phyloP scores from a whole-genome alignment of 1,140 invertebrate genomes.

The Glossosoma conforme region DNA sequence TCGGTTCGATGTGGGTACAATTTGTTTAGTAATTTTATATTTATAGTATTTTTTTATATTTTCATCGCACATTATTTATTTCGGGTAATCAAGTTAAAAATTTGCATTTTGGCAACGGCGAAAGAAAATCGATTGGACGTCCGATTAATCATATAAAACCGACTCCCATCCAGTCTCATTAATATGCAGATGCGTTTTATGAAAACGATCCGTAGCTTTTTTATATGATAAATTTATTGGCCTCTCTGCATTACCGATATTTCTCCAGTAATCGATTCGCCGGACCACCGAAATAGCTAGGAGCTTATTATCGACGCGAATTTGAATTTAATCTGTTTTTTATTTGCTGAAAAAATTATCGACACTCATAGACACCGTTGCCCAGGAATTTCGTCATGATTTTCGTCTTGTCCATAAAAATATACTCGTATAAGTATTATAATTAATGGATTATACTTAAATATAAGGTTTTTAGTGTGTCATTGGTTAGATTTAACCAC shows the following conservation, averaged over 20 bases:
- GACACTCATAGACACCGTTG: too few relatives aligned
- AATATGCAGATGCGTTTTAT: constrained; percentile 4
- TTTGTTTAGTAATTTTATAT: too few relatives aligned
- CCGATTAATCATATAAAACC: neutral
- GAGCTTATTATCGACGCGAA: constrained; percentile 1
- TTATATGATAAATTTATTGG: neutral
- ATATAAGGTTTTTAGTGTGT: too few relatives aligned
- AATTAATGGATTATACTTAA: too few relatives aligned
- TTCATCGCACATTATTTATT: constrained; percentile 2
- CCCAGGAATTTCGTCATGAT: too few relatives aligned
- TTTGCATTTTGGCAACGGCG: neutral
- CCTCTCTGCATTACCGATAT: neutral
- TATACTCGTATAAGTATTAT: too few relatives aligned
- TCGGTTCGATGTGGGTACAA: too few relatives aligned
- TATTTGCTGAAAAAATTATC: too few relatives aligned
- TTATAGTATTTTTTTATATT: too few relatives aligned
- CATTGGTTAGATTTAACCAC: too few relatives aligned
- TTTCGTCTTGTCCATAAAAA: too few relatives aligned
- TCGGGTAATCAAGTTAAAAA: neutral
- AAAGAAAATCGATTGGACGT: neutral
- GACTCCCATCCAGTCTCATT: neutral
- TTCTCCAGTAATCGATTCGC: constrained; percentile 3
- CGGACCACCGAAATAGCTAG: constrained; percentile 2
- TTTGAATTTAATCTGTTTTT: constrained; percentile 1
- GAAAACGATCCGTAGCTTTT: constrained; percentile 1